phyloP scores from a whole-genome alignment of 2,888 invertebrate species.

The Oligia latruncula region DNA sequence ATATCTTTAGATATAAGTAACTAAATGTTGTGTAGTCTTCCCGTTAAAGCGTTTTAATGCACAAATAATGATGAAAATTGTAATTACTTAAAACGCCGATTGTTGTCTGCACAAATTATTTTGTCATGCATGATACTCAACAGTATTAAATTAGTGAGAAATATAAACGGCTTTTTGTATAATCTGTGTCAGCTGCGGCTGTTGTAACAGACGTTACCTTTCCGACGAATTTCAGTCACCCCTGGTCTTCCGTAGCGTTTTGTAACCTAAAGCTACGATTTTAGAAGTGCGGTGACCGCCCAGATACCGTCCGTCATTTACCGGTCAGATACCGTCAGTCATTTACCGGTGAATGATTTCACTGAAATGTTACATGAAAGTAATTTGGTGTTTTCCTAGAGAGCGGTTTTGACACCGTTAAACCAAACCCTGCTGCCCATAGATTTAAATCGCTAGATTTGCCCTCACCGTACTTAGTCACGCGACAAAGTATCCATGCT shows the following conservation, averaged over 20 bases:
- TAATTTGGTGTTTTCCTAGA: too few relatives aligned
- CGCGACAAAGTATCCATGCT: too few relatives aligned
- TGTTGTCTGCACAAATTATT: slow-evolving; percentile 73
- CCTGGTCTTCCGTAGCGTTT: not conserved
- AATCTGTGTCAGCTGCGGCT: not conserved
- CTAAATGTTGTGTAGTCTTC: slow-evolving; percentile 78
- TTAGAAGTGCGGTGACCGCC: too few relatives aligned
- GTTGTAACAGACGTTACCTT: not conserved
- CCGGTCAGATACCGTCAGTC: too few relatives aligned
- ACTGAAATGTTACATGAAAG: too few relatives aligned
- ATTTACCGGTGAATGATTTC: too few relatives aligned
- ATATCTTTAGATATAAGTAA: slow-evolving; percentile 31
- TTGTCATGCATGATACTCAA: slow-evolving; percentile 61
- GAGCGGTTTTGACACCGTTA: too few relatives aligned
- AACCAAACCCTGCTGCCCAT: too few relatives aligned
- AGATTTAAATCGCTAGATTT: too few relatives aligned
- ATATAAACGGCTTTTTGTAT: slow-evolving; percentile 18
- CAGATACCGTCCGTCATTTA: too few relatives aligned
- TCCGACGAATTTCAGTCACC: not conserved
- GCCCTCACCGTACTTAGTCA: too few relatives aligned
- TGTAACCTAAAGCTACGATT: too few relatives aligned
- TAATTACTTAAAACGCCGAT: slow-evolving; percentile 63
- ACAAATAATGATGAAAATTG: slow-evolving; percentile 63
- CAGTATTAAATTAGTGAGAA: slow-evolving; percentile 58
- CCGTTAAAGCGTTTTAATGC: slow-evolving; percentile 73